Conservation (phyloP, 1,140 invertebrate species). For the Gonioctena quinquepunctata region DNA sequence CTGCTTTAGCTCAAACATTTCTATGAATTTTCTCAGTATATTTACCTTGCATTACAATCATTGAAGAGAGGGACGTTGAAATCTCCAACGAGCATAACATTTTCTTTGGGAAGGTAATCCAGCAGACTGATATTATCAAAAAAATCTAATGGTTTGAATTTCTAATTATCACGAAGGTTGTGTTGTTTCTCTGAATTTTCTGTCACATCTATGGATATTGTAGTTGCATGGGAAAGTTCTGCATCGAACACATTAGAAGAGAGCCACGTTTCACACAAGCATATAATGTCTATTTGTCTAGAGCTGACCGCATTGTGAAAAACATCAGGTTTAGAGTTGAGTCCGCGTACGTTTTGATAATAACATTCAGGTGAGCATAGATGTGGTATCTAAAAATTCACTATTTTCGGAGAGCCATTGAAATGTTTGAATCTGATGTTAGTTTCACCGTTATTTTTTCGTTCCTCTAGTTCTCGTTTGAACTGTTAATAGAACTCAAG, state of each 20-base stretch:
- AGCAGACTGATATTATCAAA: neutral
- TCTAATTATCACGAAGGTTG: neutral
- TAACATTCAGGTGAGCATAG: neutral
- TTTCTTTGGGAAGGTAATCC: neutral
- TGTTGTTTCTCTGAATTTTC: neutral
- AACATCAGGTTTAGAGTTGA: neutral
- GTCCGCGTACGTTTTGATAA: neutral
- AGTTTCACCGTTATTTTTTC: neutral
- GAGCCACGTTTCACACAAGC: neutral
- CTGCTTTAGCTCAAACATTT: neutral
- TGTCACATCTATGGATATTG: neutral
- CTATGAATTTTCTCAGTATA: neutral
- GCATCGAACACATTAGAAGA: neutral
- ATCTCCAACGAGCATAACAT: neutral
- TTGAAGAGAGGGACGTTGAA: neutral
- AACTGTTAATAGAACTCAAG: neutral
- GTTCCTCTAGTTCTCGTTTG: neutral
- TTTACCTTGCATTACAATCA: neutral
- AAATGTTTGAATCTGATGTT: neutral
- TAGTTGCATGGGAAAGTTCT: neutral
- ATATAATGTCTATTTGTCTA: neutral
- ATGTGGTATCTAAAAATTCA: neutral
- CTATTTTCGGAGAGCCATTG: neutral
- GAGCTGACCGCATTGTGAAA: neutral
- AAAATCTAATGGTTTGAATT: neutral